Conservation (phyloP, 2,113 vertebrate species). For the Xyliphius kryptos region DNA sequence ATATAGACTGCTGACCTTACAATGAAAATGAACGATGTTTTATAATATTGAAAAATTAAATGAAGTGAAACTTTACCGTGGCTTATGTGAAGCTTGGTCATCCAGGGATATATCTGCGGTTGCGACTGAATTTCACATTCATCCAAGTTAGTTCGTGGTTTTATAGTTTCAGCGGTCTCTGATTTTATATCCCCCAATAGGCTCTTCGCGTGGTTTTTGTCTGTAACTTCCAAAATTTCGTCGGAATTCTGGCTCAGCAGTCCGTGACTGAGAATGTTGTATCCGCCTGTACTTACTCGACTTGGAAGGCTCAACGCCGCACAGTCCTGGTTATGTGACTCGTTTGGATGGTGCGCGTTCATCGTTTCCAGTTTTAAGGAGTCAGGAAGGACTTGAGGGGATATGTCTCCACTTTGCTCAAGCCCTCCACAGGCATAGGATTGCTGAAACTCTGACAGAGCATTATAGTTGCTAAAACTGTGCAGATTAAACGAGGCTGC, state of each 20-base stretch:
- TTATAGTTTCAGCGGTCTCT: slow-evolving; percentile 74
- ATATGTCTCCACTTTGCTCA: slow-evolving; percentile 80
- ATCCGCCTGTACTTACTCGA: slow-evolving; percentile 69
- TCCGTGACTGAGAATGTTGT: slow-evolving; percentile 67
- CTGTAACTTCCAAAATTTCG: slow-evolving; percentile 71
- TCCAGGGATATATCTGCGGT: slow-evolving; percentile 96
- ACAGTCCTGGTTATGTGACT: slow-evolving; percentile 64
- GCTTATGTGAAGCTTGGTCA: slow-evolving; percentile 98
- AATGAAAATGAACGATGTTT: slow-evolving; percentile 51
- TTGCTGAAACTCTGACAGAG: slow-evolving; percentile 73
- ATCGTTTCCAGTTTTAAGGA: slow-evolving; percentile 79
- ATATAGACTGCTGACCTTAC: slow-evolving; percentile 49
- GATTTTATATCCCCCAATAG: slow-evolving; percentile 73
- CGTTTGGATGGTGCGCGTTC: slow-evolving; percentile 73
- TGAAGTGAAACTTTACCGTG: slow-evolving; percentile 86
- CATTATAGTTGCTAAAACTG: slow-evolving; percentile 86
- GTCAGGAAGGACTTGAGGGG: slow-evolving; percentile 78
- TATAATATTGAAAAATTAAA: slow-evolving; percentile 26
- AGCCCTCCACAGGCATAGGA: slow-evolving; percentile 75
- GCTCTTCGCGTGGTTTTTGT: slow-evolving; percentile 73
- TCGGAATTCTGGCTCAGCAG: slow-evolving; percentile 77
- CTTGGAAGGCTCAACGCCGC: slow-evolving; percentile 75
- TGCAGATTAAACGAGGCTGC: slow-evolving; percentile 86
- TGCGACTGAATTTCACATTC: slow-evolving; percentile 66
- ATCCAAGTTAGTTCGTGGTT: slow-evolving; percentile 56